Evolutionary conservation across 2,113 vertebrate genomes (phyloP).

Genomic region (Pardalotus punctatus): DNA sequence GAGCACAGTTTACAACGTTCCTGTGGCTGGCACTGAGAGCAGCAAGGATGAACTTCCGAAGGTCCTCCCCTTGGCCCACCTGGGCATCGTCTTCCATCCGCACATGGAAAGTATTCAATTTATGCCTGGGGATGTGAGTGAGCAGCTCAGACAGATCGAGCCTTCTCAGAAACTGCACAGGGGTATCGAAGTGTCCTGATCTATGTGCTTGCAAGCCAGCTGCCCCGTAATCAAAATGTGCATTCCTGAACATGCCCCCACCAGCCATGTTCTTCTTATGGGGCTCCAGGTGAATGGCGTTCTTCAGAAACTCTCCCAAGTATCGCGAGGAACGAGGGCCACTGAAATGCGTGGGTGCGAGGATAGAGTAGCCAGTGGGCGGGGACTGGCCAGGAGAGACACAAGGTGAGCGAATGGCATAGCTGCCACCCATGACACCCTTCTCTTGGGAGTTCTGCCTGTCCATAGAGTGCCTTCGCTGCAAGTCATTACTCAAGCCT

Average conservation of each 20-base stretch:
- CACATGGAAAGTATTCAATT: conserved; percentile 97
- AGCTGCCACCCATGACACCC: conserved; percentile 44
- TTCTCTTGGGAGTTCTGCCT: conserved; percentile 93
- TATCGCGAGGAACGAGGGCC: conserved; percentile 88
- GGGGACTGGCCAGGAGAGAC: conserved; percentile 92
- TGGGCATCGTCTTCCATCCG: conserved; percentile 98
- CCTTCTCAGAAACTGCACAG: conserved; percentile 93
- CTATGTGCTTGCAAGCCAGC: conserved; percentile 80
- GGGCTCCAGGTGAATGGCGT: conserved; percentile 89
- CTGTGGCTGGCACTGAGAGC: conserved; percentile 96
- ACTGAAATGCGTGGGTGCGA: conserved; percentile 80
- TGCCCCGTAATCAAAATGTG: conserved; percentile 82
- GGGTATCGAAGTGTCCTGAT: conserved; percentile 78
- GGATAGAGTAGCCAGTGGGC: conserved; percentile 86
- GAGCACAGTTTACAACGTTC: conserved; percentile 95
- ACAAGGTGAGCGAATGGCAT: conserved; percentile 81
- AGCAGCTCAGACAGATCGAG: conserved; percentile 96
- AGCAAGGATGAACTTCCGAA: conserved; percentile 95
- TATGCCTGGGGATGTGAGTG: conserved; percentile 92
- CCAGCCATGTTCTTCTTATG: conserved; percentile 85
- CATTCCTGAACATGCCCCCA: conserved; percentile 73
- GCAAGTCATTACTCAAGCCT: conserved; percentile 84
- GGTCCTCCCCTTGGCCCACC: conserved; percentile 95
- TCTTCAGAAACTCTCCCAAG: conserved; percentile 94
- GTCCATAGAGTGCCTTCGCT: conserved; percentile 88